Conservation (phyloP, 2,113 vertebrate genomes). For the Cyrtonyx montezumae region DNA sequence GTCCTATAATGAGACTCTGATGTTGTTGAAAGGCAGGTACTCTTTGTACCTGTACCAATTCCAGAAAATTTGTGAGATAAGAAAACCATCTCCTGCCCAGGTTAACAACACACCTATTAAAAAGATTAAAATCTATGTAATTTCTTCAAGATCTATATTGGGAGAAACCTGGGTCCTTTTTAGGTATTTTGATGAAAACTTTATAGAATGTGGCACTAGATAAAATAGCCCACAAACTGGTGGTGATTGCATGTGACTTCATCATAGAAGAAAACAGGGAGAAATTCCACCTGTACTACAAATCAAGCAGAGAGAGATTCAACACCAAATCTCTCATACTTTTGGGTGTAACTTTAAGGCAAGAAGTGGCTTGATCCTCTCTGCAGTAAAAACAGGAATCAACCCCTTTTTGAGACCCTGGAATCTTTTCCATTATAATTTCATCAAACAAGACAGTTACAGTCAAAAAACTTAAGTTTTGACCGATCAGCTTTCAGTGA, state of each 20-base stretch:
- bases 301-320: neutral
- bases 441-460: neutral
- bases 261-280: neutral
- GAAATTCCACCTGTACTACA: neutral
- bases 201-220: neutral
- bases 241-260: neutral
- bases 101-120: neutral
- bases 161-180: neutral
- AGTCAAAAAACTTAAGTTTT: neutral
- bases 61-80: neutral
- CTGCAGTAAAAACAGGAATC: neutral
- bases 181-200: conserved; percentile 9
- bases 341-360: neutral
- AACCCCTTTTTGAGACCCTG: neutral
- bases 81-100: neutral
- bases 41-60: neutral
- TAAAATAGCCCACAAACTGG: neutral
- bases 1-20: neutral
- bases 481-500: neutral
- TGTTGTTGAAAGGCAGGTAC: neutral
- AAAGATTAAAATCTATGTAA: neutral
- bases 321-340: neutral
- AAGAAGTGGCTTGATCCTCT: neutral
- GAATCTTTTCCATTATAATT: neutral
- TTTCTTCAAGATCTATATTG: neutral